Conservation (phyloP, 2,888 invertebrate genomes). For the Aricia artaxerxes region DNA sequence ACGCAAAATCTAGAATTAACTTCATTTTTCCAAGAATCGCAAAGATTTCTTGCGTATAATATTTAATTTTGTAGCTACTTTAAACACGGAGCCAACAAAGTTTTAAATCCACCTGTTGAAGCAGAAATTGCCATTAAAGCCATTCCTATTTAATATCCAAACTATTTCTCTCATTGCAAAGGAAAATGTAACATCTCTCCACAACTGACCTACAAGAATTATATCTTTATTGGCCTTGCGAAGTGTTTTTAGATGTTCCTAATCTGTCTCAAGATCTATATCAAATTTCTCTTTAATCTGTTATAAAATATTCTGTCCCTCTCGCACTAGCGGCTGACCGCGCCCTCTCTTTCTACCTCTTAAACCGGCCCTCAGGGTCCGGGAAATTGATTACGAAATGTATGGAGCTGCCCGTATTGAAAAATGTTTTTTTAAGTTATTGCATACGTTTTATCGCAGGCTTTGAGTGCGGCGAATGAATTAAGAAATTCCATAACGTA, state of each 20-base stretch:
- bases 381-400: conserved; percentile 43
- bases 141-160: not conserved
- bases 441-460: too few relatives aligned
- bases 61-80: too few relatives aligned
- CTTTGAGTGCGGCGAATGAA: too few relatives aligned
- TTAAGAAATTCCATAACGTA: too few relatives aligned
- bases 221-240: conserved; percentile 8
- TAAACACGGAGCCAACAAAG: too few relatives aligned
- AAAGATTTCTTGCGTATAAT: too few relatives aligned
- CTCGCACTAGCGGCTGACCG: conserved; percentile 40
- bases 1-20: too few relatives aligned
- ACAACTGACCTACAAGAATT: not conserved
- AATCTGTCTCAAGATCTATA: conserved; percentile 22
- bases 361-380: conserved; percentile 51
- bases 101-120: too few relatives aligned
- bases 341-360: conserved; percentile 50
- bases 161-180: not conserved
- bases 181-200: not conserved
- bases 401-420: conserved; percentile 41
- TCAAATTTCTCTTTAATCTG: conserved; percentile 42
- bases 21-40: too few relatives aligned
- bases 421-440: not conserved
- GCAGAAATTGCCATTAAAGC: not conserved
- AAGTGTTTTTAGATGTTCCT: conserved; percentile 8
- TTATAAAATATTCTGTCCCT: conserved; percentile 40